These are phyloP conservation scores for Micrastur ruficollis DNA, from an alignment of 2,797 vertebrate genomes.

Conservation along the genomic window DNA sequence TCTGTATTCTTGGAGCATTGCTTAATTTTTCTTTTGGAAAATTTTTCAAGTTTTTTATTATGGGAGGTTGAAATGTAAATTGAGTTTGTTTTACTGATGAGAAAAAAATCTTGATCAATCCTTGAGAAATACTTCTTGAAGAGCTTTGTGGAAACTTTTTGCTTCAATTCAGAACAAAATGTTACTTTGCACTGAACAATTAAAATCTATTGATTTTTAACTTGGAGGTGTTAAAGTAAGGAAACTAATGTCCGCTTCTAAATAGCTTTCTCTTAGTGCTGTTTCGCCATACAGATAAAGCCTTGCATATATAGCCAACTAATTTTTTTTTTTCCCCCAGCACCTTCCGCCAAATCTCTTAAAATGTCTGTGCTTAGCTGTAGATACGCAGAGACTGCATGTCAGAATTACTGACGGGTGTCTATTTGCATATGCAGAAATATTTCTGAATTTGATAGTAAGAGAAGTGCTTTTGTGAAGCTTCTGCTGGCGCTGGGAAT, in stretches of 20 bases:
- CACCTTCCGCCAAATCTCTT: background rate
- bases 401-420: background rate
- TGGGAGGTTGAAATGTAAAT: background rate
- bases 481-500: background rate
- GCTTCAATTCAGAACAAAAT: background rate
- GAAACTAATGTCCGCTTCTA: background rate
- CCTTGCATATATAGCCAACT: background rate
- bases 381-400: background rate
- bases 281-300: background rate
- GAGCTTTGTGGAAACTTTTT: background rate
- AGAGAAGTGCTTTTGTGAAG: background rate
- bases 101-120: background rate
- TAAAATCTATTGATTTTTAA: slow-evolving; percentile 35
- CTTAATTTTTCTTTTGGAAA: background rate
- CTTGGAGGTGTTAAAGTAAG: background rate
- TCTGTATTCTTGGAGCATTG: background rate
- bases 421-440: background rate
- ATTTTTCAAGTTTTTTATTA: background rate
- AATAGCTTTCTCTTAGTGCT: background rate
- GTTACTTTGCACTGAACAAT: background rate
- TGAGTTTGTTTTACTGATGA: background rate
- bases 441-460: background rate
- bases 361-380: background rate
- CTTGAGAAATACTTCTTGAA: background rate
- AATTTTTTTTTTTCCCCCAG: background rate